Evolutionary conservation across 2,888 invertebrate species (phyloP).

Genomic region (Drosophila greeni): DNA sequence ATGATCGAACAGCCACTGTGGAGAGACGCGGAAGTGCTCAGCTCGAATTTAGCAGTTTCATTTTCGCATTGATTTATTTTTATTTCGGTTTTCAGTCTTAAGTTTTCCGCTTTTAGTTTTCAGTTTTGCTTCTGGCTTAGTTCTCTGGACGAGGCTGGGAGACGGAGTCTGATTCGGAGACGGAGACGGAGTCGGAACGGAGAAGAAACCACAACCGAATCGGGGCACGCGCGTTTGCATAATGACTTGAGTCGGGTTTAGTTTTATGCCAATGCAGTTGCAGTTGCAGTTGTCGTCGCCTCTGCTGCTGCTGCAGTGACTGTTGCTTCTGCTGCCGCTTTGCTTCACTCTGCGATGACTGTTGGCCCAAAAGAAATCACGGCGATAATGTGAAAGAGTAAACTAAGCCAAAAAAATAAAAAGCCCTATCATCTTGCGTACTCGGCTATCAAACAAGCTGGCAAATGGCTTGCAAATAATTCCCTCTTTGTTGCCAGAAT

Average conservation of each 20-base stretch:
- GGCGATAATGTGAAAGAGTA: conserved; percentile 12
- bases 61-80: conserved; percentile 39
- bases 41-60: conserved; percentile 11
- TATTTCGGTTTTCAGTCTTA: conserved; percentile 14
- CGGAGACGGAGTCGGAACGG: conserved; percentile 16
- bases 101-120: conserved; percentile 9
- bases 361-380: conserved; percentile 17
- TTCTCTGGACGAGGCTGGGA: conserved; percentile 25
- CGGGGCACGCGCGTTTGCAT: conserved; percentile 74
- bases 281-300: conserved; percentile 23
- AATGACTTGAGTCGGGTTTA: conserved; percentile 71
- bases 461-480: conserved; percentile 21
- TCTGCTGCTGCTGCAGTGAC: conserved; percentile 22
- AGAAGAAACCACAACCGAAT: conserved; percentile 70
- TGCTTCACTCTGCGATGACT: conserved; percentile 5
- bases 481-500: conserved; percentile 28
- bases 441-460: conserved; percentile 24
- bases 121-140: conserved; percentile 15
- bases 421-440: conserved; percentile 10
- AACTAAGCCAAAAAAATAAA: conserved; percentile 8
- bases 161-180: neutral
- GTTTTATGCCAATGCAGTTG: conserved; percentile 65
- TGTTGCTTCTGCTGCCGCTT: neutral
- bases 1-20: conserved; percentile 6
- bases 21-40: conserved; percentile 13